Conservation (phyloP, 2,888 invertebrate genomes). For the Acanthopleura granulata region DNA sequence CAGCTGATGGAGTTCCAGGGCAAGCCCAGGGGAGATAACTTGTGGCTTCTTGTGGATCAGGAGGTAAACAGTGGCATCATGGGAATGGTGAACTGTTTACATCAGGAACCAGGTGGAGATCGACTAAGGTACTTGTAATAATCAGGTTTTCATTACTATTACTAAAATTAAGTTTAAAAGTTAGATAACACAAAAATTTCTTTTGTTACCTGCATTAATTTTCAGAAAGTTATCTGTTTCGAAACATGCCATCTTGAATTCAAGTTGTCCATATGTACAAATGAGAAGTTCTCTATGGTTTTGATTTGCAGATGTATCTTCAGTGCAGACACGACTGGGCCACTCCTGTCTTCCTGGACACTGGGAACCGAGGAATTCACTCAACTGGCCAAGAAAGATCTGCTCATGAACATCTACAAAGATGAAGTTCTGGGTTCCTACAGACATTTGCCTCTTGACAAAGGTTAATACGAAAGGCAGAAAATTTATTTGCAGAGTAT, state of each 20-base stretch:
- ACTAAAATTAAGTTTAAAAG: no score
- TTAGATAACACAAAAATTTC: no score
- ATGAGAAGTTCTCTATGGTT: background rate
- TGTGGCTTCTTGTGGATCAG: constrained; percentile 78
- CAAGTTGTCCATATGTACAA: no score
- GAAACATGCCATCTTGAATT: no score
- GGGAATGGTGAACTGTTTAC: constrained; percentile 91
- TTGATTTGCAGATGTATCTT: constrained; percentile 72
- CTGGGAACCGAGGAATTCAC: constrained; percentile 34
- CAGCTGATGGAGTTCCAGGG: constrained; percentile 78
- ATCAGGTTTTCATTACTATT: no score
- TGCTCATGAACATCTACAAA: constrained; percentile 87
- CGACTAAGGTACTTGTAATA: constrained; percentile 75
- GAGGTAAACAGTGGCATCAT: constrained; percentile 82
- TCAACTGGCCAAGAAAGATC: constrained; percentile 75
- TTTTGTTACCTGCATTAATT: no score
- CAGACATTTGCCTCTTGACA: constrained; percentile 79
- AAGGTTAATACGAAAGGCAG: background rate
- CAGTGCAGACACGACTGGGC: constrained; percentile 72
- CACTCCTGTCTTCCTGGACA: constrained; percentile 21
- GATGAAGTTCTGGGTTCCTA: constrained; percentile 88
- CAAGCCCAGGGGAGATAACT: constrained; percentile 71
- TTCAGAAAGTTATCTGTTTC: no score
- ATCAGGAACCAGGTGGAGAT: constrained; percentile 86
- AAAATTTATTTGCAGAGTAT: background rate